Evolutionary conservation across 2,113 vertebrate genomes (phyloP), one percentile per base, ranked within the genome.

Genomic region (Lutjanus erythropterus): DNA sequence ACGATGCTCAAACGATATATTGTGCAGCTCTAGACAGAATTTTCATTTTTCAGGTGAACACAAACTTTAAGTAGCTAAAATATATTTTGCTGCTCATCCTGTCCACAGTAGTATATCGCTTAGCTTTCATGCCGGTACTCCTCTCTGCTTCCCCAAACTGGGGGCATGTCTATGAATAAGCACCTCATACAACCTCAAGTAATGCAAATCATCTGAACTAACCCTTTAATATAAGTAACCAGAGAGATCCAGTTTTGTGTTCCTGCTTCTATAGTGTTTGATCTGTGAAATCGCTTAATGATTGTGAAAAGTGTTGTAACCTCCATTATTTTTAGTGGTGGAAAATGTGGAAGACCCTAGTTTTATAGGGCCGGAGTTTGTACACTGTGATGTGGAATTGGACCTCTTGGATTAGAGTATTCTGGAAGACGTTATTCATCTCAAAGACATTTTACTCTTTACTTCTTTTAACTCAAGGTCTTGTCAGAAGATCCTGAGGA

Each of bases 301-400:
- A 87, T 85, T 84, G 84, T 88, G 60, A 82, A 83, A 86, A 81
- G 77, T 89, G 78, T 87, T 78, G 42, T 42, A 42, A 31, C 41
- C 61, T 71, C 70, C 75, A 68, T 78, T 85, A 78, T 88, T 85
- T 78, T 49, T 61, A 65, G 59, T 71, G 75, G 79, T 69, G 58
- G 67, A 21, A 61, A 44, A 80, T 35, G 53, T 69, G 44, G 55
- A 75, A 35, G 75, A 27, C 88, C 90, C 86, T 94, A 93, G 92
- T 93, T 94, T 91, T 93, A 93, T 92, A 93, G 91, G 93, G 91
- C 27, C 37, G 7, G 37, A 68, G 75, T 73, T 69, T 75, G 66
- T 61, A 67, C 44, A 23, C 64, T 64, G 74, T 75, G 46, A 71
- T 31, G 74, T 70, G 47, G 50, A n/a, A 58, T 44, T 27, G 62